Conservation (phyloP, 2,888 invertebrate species). For the Kuschelorhynchus macadamiae region DNA sequence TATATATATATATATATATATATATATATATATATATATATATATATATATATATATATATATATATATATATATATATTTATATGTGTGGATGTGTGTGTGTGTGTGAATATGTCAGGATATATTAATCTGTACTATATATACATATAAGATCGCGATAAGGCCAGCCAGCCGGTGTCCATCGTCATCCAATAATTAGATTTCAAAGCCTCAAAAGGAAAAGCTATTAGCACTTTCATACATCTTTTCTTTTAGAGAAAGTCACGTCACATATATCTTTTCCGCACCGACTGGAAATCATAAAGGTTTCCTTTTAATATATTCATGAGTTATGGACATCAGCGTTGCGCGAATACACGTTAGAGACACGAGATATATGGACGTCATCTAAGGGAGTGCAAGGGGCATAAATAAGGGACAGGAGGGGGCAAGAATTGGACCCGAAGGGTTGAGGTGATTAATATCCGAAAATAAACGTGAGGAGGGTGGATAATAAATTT, state of each 20-base stretch:
- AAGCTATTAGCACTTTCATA: slow-evolving; percentile 50
- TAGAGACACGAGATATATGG: slow-evolving; percentile 46
- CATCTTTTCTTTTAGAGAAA: slow-evolving; percentile 46
- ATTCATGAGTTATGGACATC: slow-evolving; percentile 51
- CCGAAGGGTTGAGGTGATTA: slow-evolving; percentile 49
- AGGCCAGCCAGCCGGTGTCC: too few relatives aligned
- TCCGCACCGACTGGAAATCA: slow-evolving; percentile 46
- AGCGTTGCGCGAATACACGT: slow-evolving; percentile 36
- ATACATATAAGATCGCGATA: too few relatives aligned
- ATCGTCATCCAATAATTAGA: slow-evolving; percentile 37
- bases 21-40: too few relatives aligned
- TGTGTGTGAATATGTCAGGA: too few relatives aligned
- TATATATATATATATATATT: too few relatives aligned
- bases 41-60: too few relatives aligned
- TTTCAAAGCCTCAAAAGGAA: slow-evolving; percentile 43
- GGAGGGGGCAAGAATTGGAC: slow-evolving; percentile 28
- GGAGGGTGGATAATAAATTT: slow-evolving; percentile 45
- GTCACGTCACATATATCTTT: slow-evolving; percentile 49
- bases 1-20: too few relatives aligned
- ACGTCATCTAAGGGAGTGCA: slow-evolving; percentile 46
- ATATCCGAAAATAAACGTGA: slow-evolving; percentile 50
- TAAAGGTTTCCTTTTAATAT: slow-evolving; percentile 50
- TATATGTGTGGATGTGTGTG: too few relatives aligned
- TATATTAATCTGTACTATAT: too few relatives aligned
- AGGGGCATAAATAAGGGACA: slow-evolving; percentile 39